Percentiles rank a stretch among this genome's conserved stretches.
Evolutionary conservation across 2,888 invertebrate species (phyloP).

Genomic region (Apodemia hepburni): DNA sequence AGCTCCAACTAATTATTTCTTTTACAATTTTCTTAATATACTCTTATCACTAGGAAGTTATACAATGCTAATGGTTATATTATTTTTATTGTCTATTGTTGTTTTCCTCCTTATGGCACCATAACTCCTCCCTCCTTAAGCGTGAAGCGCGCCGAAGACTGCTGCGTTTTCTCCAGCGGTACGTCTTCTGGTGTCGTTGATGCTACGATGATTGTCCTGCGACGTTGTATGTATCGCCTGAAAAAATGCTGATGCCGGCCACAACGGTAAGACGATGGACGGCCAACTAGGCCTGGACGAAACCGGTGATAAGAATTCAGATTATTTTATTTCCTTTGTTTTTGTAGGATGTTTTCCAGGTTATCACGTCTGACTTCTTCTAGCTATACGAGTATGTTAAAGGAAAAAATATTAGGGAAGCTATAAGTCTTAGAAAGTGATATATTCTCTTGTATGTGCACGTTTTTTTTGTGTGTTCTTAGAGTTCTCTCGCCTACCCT

Average conservation of each 20-base stretch:
- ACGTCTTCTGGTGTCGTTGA: too few species aligned
- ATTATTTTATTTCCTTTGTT: constrained; percentile 18
- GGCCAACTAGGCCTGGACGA: constrained; percentile 22
- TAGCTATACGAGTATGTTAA: constrained; percentile 25
- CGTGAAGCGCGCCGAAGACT: too few species aligned
- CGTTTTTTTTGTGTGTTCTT: constrained; percentile 28
- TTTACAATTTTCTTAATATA: too few species aligned
- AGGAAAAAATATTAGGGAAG: constrained; percentile 21
- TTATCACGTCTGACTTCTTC: constrained; percentile 28
- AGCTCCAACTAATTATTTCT: too few species aligned
- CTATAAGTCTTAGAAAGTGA: constrained; percentile 29
- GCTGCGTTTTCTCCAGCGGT: too few species aligned
- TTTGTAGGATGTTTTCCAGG: constrained; percentile 23
- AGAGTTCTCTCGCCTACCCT: constrained; percentile 27
- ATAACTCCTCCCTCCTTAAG: too few species aligned
- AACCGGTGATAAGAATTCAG: background rate
- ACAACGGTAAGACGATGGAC: constrained; percentile 20
- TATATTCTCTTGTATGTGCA: constrained; percentile 29
- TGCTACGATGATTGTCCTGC: too few species aligned
- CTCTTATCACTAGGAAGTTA: too few species aligned
- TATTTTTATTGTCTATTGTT: too few species aligned
- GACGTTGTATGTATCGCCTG: too few species aligned
- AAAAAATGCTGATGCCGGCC: constrained; percentile 7
- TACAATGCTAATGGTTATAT: too few species aligned
- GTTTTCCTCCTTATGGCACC: too few species aligned